Evolutionary conservation across 2,113 vertebrate species (phyloP).

Genomic region (Microtus oregoni): DNA sequence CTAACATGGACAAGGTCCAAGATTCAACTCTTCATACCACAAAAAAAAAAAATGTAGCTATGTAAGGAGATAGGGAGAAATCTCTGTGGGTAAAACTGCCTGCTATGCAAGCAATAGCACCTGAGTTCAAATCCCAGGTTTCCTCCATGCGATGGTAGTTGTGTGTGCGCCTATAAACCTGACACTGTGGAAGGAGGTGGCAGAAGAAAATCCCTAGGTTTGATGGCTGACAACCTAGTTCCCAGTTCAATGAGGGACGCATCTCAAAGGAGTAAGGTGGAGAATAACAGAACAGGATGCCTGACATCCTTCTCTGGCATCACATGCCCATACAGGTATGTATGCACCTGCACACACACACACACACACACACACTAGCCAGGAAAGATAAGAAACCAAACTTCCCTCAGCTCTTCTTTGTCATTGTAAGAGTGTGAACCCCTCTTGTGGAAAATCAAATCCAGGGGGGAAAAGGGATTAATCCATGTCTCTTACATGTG

Average conservation of each 20-base stretch:
- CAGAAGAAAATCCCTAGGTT: background rate
- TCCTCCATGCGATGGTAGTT: background rate
- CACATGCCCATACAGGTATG: background rate
- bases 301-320: background rate
- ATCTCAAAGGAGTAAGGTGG: background rate
- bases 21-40: background rate
- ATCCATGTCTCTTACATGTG: background rate
- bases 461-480: background rate
- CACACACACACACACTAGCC: background rate
- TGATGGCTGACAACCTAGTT: background rate
- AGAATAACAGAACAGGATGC: background rate
- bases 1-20: background rate
- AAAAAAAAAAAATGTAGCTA: background rate
- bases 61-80: background rate
- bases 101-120: background rate
- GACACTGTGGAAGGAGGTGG: no score
- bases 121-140: background rate
- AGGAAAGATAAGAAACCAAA: constrained; percentile 20
- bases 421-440: background rate
- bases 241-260: background rate
- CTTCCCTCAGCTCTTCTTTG: constrained; percentile 22
- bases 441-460: constrained; percentile 43
- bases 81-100: background rate
- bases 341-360: background rate
- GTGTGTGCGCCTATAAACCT: background rate